Evolutionary conservation across 2,888 invertebrate genomes (phyloP), one percentile per base, ranked within the genome.

Genomic region (Hemaris fuciformis): DNA sequence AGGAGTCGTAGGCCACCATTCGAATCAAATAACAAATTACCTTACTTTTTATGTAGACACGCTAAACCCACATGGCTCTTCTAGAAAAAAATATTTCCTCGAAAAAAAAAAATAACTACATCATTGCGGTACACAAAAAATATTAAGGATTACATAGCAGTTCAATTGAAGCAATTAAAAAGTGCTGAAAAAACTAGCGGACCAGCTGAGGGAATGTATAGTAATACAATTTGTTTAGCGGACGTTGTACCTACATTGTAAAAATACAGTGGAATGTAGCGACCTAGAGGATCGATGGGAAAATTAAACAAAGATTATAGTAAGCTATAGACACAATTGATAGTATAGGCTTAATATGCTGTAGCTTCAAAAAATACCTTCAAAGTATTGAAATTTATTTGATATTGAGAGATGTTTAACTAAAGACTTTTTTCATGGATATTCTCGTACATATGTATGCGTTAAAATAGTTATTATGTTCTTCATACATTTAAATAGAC

Each of bases 81-180:
- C 77, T 59, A 78, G 63, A 18, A 43, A n/a, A n/a, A n/a, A 57
- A 13, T 65, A 69, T 48, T 23, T 56, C 66, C 3, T 63, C 62
- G 66, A 27, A 59, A 69, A 77, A 27, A 27, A 45, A 83, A n/a
- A 81, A 83, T 70, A 64, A 69, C 76, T 69, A 62, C 79, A 80
- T 81, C 81, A 85, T 73, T 53, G 53, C 53, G 64, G 69, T 72
- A 64, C 67, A 81, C 75, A 85, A 85, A 85, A 86, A 81, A 65
- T 75, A 77, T 77, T 73, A 76, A 81, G 84, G 78, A 81, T 80
- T 82, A 83, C 80, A 83, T 73, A 76, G 75, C 79, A 83, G 84
- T 83, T 83, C 80, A 85, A 85, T 80, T 69, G 75, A 81, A 70
- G 76, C 81, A 83, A 85, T 87, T 87, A 85, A 80, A 81, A 81